These are phyloP conservation scores for Erythrocebus patas DNA, from an alignment of 2,113 vertebrate genomes.

Conservation along the genomic window DNA sequence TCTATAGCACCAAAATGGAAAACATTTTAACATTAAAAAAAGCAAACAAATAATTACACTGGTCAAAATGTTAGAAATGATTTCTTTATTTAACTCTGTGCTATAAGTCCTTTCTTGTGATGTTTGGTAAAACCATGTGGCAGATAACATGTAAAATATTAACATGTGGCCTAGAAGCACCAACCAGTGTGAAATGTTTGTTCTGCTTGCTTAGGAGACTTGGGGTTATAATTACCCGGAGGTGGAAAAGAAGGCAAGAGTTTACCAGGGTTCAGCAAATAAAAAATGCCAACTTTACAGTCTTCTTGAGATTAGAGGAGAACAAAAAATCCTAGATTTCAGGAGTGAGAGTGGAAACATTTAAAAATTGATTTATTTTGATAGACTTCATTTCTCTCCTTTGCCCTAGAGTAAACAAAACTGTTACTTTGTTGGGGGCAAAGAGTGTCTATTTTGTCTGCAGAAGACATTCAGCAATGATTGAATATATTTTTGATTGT, in stretches of 20 bases:
- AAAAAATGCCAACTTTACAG: background rate
- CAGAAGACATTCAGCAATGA: background rate
- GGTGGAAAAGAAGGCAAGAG: fast-evolving
- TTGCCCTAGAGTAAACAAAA: background rate
- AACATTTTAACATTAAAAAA: background rate
- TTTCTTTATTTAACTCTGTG: background rate
- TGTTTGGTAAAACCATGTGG: background rate
- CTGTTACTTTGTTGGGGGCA: background rate
- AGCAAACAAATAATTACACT: background rate
- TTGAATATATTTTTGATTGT: background rate
- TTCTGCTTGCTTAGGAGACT: background rate
- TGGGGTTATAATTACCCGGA: background rate
- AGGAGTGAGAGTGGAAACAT: background rate
- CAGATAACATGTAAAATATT: background rate
- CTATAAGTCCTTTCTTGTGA: background rate
- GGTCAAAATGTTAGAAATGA: background rate
- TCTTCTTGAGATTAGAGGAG: background rate
- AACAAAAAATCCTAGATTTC: background rate
- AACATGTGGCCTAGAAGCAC: background rate
- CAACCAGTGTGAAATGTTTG: background rate
- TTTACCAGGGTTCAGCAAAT: background rate
- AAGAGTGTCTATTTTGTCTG: background rate
- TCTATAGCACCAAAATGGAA: too few species aligned
- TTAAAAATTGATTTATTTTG: background rate
- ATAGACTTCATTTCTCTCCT: background rate